Evolutionary conservation across 64 coral and sea anemone species (phyloP).

Genomic region (Dendronephthya gigantea): DNA sequence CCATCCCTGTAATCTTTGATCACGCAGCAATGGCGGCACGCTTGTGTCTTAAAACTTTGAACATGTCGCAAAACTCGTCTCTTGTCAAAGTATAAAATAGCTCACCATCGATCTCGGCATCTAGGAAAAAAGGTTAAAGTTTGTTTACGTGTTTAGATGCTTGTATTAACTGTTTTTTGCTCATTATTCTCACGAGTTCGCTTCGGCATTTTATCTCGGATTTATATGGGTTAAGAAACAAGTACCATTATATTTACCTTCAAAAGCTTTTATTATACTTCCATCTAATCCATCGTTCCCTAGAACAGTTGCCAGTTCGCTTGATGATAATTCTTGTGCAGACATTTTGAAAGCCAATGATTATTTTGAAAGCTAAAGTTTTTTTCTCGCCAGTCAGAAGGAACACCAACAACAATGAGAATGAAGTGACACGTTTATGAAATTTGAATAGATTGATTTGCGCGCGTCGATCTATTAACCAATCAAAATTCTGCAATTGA

Average conservation of each 20-base stretch:
- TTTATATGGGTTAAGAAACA: not conserved
- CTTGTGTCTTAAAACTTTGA: not conserved
- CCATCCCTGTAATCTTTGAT: slow-evolving; percentile 7
- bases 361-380: not conserved
- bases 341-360: too few species aligned
- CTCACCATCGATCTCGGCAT: not conserved
- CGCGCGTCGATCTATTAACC: not conserved
- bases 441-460: not conserved
- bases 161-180: not conserved
- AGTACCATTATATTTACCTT: not conserved
- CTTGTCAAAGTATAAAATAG: not conserved
- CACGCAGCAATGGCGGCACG: slow-evolving; percentile 4
- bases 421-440: too few species aligned
- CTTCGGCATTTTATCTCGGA: not conserved
- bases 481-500: not conserved
- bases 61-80: slow-evolving; percentile 17
- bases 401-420: too few species aligned
- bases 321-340: not conserved
- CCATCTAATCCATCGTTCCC: not conserved
- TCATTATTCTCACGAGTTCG: not conserved
- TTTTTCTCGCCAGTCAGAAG: not conserved
- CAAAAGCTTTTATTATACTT: not conserved
- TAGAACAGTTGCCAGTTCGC: not conserved
- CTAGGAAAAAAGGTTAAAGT: not conserved
- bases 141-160: not conserved